These are phyloP conservation scores for Drosophila serrata DNA, from an alignment of 1,140 invertebrate genomes.

Conservation along the genomic window DNA sequence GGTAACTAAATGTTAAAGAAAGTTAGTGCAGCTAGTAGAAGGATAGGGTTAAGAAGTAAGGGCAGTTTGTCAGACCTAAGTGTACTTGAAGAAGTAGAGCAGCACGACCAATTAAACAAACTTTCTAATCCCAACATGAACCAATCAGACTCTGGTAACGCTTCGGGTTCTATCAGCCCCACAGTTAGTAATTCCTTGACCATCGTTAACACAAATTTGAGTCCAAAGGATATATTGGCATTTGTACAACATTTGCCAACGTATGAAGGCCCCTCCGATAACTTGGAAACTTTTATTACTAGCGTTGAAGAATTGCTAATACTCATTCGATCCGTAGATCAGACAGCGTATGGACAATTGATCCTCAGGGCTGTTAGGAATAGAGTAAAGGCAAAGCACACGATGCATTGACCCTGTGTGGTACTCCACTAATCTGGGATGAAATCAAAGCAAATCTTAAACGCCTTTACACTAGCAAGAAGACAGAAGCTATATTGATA, in stretches of 20 bases:
- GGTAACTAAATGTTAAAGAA: too few species aligned
- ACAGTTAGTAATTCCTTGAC: constrained; percentile 6
- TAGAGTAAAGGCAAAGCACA: too few species aligned
- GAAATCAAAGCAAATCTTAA: constrained; percentile 9
- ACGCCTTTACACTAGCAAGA: constrained; percentile 5
- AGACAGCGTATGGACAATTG: background rate
- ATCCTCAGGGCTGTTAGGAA: constrained; percentile 10
- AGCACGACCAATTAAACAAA: constrained; percentile 3
- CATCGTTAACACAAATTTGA: constrained; percentile 6
- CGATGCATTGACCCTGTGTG: too few species aligned
- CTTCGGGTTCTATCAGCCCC: constrained; percentile 1
- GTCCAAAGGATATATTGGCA: background rate
- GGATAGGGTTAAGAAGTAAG: too few species aligned
- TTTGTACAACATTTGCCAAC: too few species aligned
- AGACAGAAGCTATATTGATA: constrained; percentile 12
- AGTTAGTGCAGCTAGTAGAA: too few species aligned
- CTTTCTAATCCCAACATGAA: background rate
- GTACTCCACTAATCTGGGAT: too few species aligned
- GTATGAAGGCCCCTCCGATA: too few species aligned
- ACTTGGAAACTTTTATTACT: too few species aligned
- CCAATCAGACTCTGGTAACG: constrained; percentile 1
- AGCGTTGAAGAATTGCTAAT: constrained; percentile 1
- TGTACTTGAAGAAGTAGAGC: background rate
- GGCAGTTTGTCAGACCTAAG: background rate
- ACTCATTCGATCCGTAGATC: background rate